Conservation (phyloP, 53 echinoderm and acorn worm genomes). For the Echinometra lucunter region DNA sequence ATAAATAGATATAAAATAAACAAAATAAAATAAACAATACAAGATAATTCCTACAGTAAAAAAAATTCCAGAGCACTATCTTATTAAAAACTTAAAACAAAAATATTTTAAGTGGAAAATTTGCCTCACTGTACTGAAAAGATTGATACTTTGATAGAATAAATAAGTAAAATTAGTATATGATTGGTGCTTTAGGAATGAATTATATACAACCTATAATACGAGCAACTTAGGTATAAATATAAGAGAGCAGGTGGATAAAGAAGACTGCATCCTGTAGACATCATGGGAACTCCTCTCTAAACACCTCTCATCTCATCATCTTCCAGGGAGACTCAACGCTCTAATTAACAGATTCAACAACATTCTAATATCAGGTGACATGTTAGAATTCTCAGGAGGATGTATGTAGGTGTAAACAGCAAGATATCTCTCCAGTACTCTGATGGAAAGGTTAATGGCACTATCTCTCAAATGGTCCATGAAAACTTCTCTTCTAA, state of each 20-base stretch:
- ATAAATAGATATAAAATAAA: too few species aligned
- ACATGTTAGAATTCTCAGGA: neutral
- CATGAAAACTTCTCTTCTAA: neutral
- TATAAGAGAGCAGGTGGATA: slow-evolving; percentile 21
- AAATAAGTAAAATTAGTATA: neutral
- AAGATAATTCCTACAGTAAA: too few species aligned
- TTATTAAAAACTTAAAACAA: too few species aligned
- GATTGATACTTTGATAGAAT: neutral
- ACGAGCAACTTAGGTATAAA: neutral
- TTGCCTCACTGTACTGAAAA: neutral
- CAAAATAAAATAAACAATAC: too few species aligned
- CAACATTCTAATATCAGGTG: slow-evolving; percentile 33
- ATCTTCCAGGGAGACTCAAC: slow-evolving; percentile 40
- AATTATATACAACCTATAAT: neutral
- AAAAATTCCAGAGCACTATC: too few species aligned
- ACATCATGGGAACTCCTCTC: neutral
- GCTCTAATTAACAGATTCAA: slow-evolving; percentile 48
- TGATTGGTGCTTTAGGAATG: neutral
- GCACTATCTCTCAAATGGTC: neutral
- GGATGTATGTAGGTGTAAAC: neutral
- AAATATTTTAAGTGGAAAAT: too few species aligned
- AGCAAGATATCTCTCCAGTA: neutral
- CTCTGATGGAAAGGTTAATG: slow-evolving; percentile 19
- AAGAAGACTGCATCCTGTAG: neutral
- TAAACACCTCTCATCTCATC: slow-evolving; percentile 2